Evolutionary conservation across 2,797 vertebrate species (phyloP), one percentile per base, ranked within the genome.

Genomic region (Microchirus variegatus): DNA sequence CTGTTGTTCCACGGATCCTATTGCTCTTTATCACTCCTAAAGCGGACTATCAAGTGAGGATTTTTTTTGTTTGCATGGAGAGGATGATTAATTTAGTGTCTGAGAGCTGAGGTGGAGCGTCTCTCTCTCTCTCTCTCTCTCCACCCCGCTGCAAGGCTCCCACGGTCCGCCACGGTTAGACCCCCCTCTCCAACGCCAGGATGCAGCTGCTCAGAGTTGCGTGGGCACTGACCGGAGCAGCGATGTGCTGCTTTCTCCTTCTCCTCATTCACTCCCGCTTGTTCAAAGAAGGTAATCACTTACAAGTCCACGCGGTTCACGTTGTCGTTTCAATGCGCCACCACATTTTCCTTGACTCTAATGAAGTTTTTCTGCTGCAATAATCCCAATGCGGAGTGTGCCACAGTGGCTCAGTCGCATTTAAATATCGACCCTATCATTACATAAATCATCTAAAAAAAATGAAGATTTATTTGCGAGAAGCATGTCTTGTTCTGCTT

Each of bases 141-240:
- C 22, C 22, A 59, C 61, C 61, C 60, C 50, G 48, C 74, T 58
- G 58, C 85, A 59, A 74, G 75, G 71, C 76, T 78, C 79, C 73
- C 81, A 75, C 73, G 10, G 55, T 81, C 77, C 78, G 64, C 72
- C 77, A 72, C 65, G n/a, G n/a, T n/a, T n/a, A 16, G 65, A 58
- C 58, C 82, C 70, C 54, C 58, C 82, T 68, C 54, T 72, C 31
- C 74, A 66, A 45, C 90, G 92, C 91, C 94, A 95, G 94, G 93
- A 98, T 98, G 97, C 96, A 96, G 95, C 95, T 96, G 88, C 94
- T 95, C 91, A 94, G 95, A 94, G 95, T 97, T 87, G 94, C 96
- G 93, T 98, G 96, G 96, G 96, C 96, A 91, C 90, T 98, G 91
- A 95, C 96, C 69, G 97, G 95, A 93, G 96, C 96, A 84, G 96